phyloP scores from a whole-genome alignment of 1,140 invertebrate species.

The Brachionus paranguensis region DNA sequence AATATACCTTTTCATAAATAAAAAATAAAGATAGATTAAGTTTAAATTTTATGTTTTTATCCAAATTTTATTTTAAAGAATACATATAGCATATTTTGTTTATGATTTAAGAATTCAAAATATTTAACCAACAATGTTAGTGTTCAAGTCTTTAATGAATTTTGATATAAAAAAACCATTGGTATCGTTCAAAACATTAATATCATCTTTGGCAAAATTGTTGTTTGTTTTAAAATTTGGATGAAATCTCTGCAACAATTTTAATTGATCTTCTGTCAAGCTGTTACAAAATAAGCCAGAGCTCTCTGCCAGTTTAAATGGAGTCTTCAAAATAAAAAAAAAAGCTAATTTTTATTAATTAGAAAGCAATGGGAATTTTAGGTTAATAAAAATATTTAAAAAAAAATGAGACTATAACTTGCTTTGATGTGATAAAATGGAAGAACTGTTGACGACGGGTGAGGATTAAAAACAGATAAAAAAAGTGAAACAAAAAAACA shows the following conservation, averaged over 20 bases:
- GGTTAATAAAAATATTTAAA: too few species aligned
- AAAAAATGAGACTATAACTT: too few species aligned
- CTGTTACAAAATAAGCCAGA: not conserved
- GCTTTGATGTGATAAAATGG: too few species aligned
- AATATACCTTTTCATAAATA: not conserved
- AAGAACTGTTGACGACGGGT: too few species aligned
- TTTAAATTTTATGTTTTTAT: not conserved
- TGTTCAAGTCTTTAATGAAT: not conserved
- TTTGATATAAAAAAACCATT: constrained; percentile 39
- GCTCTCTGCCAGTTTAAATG: not conserved
- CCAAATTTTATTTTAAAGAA: not conserved
- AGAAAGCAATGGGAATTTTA: too few species aligned
- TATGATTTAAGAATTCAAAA: not conserved
- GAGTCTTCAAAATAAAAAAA: not conserved
- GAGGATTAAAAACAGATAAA: too few species aligned
- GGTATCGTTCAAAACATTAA: not conserved
- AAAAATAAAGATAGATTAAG: not conserved
- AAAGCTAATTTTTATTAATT: too few species aligned
- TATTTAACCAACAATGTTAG: not conserved
- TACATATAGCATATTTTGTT: not conserved
- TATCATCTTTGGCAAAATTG: not conserved
- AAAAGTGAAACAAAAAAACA: too few species aligned
- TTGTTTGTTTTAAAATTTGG: not conserved
- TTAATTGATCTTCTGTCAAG: not conserved
- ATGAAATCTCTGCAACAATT: constrained; percentile 13